Evolutionary conservation across 2,113 vertebrate genomes (phyloP).

Genomic region (Podarcis muralis): DNA sequence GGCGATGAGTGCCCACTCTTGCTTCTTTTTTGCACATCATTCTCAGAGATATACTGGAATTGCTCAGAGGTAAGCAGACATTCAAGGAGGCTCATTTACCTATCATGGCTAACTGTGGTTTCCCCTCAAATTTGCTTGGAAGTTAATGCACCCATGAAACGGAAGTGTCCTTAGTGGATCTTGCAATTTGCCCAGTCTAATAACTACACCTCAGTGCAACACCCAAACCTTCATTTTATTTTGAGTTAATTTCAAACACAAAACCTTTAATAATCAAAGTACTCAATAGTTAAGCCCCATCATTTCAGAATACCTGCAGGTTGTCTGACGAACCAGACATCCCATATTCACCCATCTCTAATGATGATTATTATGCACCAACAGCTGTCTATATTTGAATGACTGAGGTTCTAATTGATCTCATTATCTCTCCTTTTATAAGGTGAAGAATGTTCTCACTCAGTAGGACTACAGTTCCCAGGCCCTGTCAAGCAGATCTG

Average conservation of each 20-base stretch:
- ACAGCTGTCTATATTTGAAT: slow-evolving; percentile 78
- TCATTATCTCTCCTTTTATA: slow-evolving; percentile 77
- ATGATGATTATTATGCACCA: slow-evolving; percentile 76
- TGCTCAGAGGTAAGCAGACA: not conserved
- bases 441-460: slow-evolving; percentile 66
- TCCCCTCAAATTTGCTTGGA: not conserved
- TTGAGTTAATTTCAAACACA: slow-evolving; percentile 47
- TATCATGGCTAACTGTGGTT: not conserved
- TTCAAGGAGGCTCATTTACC: not conserved
- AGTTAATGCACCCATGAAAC: not conserved
- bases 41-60: not conserved
- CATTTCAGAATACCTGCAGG: slow-evolving; percentile 71
- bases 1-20: not conserved
- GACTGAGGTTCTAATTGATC: slow-evolving; percentile 81
- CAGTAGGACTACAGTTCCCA: slow-evolving; percentile 46
- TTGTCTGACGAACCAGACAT: slow-evolving; percentile 72
- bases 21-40: no score
- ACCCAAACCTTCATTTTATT: slow-evolving; percentile 8
- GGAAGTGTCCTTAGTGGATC: slow-evolving; percentile 23
- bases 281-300: slow-evolving; percentile 57
- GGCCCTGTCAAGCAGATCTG: slow-evolving; percentile 34
- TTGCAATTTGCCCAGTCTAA: not conserved
- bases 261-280: slow-evolving; percentile 65
- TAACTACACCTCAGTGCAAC: not conserved
- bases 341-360: slow-evolving; percentile 70